Evolutionary conservation across 1,140 invertebrate genomes (phyloP).

Genomic region (Oncopodura yosiiana): DNA sequence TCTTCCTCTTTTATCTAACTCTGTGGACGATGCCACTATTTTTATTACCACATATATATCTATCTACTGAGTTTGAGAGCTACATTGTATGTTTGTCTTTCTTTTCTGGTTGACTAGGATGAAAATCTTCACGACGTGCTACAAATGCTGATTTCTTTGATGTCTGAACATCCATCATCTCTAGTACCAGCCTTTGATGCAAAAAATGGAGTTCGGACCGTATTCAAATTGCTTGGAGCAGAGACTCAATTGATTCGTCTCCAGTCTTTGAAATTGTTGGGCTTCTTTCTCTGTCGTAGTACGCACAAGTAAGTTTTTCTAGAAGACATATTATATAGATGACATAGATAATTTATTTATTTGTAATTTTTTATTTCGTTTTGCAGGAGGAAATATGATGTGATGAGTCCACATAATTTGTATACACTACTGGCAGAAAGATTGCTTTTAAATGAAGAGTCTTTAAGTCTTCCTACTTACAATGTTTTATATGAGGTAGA

Average conservation of each 20-base stretch:
- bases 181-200: slow-evolving; percentile 98
- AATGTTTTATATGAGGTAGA: slow-evolving; percentile 93
- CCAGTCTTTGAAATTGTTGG: slow-evolving; percentile 87
- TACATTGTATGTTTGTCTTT: not conserved
- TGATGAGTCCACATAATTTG: slow-evolving; percentile 95
- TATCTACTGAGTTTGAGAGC: too few species aligned
- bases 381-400: slow-evolving; percentile 88
- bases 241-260: slow-evolving; percentile 90
- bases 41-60: too few species aligned
- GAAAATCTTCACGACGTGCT: slow-evolving; percentile 97
- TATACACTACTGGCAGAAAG: slow-evolving; percentile 91
- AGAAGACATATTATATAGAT: not conserved
- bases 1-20: not conserved
- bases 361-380: not conserved
- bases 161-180: slow-evolving; percentile 95
- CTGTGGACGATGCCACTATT: not conserved
- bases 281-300: slow-evolving; percentile 87
- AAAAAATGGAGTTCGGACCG: slow-evolving; percentile 88
- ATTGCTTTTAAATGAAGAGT: slow-evolving; percentile 77
- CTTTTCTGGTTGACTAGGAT: slow-evolving; percentile 52
- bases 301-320: slow-evolving; percentile 72
- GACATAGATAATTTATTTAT: not conserved
- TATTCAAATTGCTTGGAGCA: slow-evolving; percentile 92
- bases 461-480: slow-evolving; percentile 84
- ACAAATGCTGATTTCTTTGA: slow-evolving; percentile 89